Base-by-base conservation (phyloP, 2,797 vertebrate species). In the Glyptemys insculpta region DNA sequence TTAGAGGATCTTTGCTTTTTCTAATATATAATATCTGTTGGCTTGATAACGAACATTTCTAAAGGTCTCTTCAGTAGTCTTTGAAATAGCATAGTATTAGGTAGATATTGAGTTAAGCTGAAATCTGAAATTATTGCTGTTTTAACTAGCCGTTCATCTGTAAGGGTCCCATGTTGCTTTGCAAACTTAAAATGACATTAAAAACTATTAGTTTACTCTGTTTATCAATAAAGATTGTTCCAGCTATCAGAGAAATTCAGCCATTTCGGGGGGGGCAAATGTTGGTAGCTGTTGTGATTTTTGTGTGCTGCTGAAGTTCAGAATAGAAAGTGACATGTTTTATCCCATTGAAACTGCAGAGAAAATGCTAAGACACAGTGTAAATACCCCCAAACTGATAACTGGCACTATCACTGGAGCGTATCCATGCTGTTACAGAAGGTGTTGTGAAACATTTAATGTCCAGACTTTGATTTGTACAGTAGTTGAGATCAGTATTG, bases 1-100 rank as follows among this genome's bases (percentile, higher is more conserved):
- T 98, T 98, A 98, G 98, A 98, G 96, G 97, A 98, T 96, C 98
- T 98, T 97, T 97, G 97, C 97, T 97, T 98, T 95, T 98, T 98
- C 96, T 96, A 97, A 97, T 97, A 96, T 97, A 97, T 98, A 97
- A 94, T 97, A 94, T 97, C 94, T 97, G 93, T 96, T 87, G 94
- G 91, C 97, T 97, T 94, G 95, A 95, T 96, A 95, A 97, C 97
- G 92, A 97, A 4, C 97, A 94, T 96, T 88, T 96, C 85, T 94
- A 97, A 80, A 97, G 57, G 93, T 52, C 86, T 91, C 83, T 90
- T 89, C 59, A 88, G 49, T 86, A 83, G 72, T 90, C 87, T 59
- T 4, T 88, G 87, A 95, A 88, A 83, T 87, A 95, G 56, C 89
- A 90, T 79, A 92, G 56, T 86, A 34, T 89, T 81, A 82, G 29